Evolutionary conservation across 2,797 vertebrate species (phyloP).

Genomic region (Cryptoblepharus egeriae): DNA sequence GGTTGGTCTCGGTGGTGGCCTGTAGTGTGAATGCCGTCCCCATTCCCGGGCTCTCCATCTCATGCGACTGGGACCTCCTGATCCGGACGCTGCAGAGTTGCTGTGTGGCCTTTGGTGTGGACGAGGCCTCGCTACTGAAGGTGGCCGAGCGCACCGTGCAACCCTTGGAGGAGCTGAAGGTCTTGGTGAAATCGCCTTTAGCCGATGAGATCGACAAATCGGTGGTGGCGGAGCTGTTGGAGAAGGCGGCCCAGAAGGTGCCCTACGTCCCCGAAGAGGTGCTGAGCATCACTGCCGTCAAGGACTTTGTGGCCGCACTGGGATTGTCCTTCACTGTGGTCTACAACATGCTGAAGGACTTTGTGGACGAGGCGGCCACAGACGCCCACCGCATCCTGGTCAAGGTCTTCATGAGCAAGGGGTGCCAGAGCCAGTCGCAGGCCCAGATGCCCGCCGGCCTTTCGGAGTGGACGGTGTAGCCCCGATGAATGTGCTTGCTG

Average conservation of each 20-base stretch:
- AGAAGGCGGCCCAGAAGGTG: constrained; percentile 8
- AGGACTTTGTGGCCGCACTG: constrained; percentile 10
- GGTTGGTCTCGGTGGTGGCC: constrained; percentile 67
- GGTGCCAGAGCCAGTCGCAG: neutral
- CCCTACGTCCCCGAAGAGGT: constrained; percentile 16
- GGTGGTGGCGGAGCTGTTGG: constrained; percentile 41
- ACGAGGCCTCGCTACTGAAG: constrained; percentile 70
- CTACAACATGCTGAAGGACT: constrained; percentile 19
- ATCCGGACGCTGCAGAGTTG: constrained; percentile 66
- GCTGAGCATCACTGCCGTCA: neutral
- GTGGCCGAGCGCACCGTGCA: constrained; percentile 72
- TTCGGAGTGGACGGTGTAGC: no score
- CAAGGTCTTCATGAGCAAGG: constrained; percentile 4
- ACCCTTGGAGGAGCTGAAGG: constrained; percentile 69
- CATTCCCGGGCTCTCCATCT: constrained; percentile 62
- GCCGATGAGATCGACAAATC: constrained; percentile 59
- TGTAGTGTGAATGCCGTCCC: constrained; percentile 60
- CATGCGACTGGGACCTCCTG: constrained; percentile 70
- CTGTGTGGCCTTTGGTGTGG: constrained; percentile 74
- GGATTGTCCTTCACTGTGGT: constrained; percentile 36
- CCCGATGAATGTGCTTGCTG: no score
- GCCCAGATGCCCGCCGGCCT: no score
- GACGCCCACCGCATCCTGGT: constrained; percentile 31
- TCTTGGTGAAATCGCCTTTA: constrained; percentile 68
- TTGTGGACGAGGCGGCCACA: neutral